These are phyloP conservation scores for Vimba vimba DNA, from an alignment of 2,113 vertebrate species.

Conservation along the genomic window DNA sequence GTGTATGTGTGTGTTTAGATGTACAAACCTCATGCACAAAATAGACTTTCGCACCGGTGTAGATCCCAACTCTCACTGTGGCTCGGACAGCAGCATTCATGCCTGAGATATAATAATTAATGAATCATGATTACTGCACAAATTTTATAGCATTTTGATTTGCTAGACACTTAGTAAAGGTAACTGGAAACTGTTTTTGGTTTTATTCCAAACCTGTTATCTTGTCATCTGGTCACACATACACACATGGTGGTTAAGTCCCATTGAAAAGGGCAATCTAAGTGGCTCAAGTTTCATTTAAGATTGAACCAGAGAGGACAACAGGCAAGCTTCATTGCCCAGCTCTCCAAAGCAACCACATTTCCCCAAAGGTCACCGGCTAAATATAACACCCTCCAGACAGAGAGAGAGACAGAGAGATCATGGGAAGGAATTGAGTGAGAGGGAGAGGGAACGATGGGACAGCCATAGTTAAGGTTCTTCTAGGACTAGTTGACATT, in stretches of 20 bases:
- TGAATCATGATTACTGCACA: neutral
- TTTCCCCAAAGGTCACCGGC: slow-evolving; percentile 50
- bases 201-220: slow-evolving; percentile 16
- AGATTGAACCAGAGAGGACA: slow-evolving; percentile 29
- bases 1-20: neutral
- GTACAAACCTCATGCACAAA: slow-evolving; percentile 88
- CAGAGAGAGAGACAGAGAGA: slow-evolving; percentile 35
- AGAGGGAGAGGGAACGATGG: slow-evolving; percentile 1
- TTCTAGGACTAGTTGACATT: slow-evolving; percentile 45
- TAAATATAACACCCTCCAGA: slow-evolving; percentile 52
- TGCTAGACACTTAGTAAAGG: neutral
- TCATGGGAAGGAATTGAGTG: neutral
- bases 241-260: slow-evolving; percentile 20
- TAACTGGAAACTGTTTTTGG: neutral
- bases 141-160: neutral
- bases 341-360: slow-evolving; percentile 44
- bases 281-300: slow-evolving; percentile 39
- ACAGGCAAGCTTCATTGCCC: slow-evolving; percentile 38
- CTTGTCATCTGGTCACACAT: slow-evolving; percentile 23
- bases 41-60: slow-evolving; percentile 90
- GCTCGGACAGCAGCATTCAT: slow-evolving; percentile 95
- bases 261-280: slow-evolving; percentile 40
- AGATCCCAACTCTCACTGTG: slow-evolving; percentile 93
- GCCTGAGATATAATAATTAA: slow-evolving; percentile 70
- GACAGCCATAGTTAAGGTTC: slow-evolving; percentile 9